phyloP scores from a whole-genome alignment of 2,888 invertebrate genomes.

The Eristalis arbustorum region DNA sequence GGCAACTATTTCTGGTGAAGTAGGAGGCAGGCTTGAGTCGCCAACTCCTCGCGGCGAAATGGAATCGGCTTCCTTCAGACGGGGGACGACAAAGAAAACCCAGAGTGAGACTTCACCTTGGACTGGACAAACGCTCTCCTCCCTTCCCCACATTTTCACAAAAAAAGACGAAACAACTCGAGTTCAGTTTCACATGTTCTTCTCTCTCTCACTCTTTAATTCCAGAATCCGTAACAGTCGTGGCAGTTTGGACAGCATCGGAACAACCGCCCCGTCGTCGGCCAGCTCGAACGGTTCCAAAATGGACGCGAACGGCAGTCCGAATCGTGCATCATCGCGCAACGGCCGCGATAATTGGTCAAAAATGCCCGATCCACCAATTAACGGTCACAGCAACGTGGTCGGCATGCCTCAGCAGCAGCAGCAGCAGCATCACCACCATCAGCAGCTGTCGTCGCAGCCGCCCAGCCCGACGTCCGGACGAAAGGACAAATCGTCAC shows the following conservation, averaged over 20 bases:
- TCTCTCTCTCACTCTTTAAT: too few species aligned
- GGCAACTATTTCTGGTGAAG: conserved; percentile 54
- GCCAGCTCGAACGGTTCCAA: conserved; percentile 77
- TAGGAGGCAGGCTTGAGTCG: conserved; percentile 16
- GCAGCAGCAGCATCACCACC: conserved; percentile 58
- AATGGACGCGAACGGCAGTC: conserved; percentile 75
- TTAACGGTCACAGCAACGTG: conserved; percentile 71
- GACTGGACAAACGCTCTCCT: neutral
- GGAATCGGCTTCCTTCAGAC: conserved; percentile 36
- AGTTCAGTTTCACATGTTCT: neutral
- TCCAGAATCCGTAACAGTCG: conserved; percentile 80
- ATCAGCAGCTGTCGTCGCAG: conserved; percentile 71
- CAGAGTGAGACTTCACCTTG: neutral
- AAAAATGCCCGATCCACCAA: conserved; percentile 79
- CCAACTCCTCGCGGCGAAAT: conserved; percentile 42
- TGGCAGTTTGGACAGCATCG: conserved; percentile 79
- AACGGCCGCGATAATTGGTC: conserved; percentile 79
- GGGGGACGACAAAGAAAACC: neutral
- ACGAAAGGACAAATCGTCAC: conserved; percentile 79
- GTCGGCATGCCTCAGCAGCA: conserved; percentile 52
- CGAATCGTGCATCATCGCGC: conserved; percentile 73
- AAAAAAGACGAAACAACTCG: neutral
- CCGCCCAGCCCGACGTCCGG: conserved; percentile 70
- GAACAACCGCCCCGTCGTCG: conserved; percentile 78
- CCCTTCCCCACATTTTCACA: neutral